Base-by-base conservation (phyloP, 2,888 invertebrate species). In the Drosophila antonietae region DNA sequence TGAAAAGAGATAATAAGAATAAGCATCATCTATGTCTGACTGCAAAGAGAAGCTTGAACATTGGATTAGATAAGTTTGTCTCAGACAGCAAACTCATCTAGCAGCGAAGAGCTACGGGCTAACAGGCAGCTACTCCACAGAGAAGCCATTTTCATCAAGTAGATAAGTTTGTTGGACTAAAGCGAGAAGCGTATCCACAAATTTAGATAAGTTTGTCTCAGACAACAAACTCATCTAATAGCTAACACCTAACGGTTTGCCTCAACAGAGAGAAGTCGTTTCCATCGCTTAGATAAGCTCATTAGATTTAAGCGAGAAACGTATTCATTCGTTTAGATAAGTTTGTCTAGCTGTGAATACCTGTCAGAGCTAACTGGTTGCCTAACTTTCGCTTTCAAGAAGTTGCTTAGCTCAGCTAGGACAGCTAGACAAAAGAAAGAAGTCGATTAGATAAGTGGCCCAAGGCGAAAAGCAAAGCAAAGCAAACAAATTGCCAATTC, bases 311-410 rank as follows among this genome's bases (percentile, higher is more conserved):
- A 7, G 18, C 8, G 51, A 52, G 33, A 31, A 51, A 31, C 49
- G n/a, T 51, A 33, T 28, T 2, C 8, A 23, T 9, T 10, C 9
- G 33, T 7, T 35, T 52, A 20, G 52, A 53, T 53, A 37, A 53
- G 52, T 37, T 37, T 37, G 20, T 1, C 2, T 3, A 2, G 12
- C 7, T 12, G 35, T 28, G 20, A 33, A 20, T 44, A 44, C 44
- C 23, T 12, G 44, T n/a, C 33, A 5, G 33, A 2, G 28, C n/a
- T 43, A 43, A 67, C 52, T 23, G 55, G 51, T 61, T 46, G 62
- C 31, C 33, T 43, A 69, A 78, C 73, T 78, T 78, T 77, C 77
- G 64, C 43, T 78, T 73, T 76, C 56, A 61, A 56, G 51, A 65
- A 75, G 59, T 28, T 12, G 43, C 18, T 14, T n/a, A 37, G 15